phyloP scores from a whole-genome alignment of 1,140 invertebrate species.

The Eupristina koningsbergeri region DNA sequence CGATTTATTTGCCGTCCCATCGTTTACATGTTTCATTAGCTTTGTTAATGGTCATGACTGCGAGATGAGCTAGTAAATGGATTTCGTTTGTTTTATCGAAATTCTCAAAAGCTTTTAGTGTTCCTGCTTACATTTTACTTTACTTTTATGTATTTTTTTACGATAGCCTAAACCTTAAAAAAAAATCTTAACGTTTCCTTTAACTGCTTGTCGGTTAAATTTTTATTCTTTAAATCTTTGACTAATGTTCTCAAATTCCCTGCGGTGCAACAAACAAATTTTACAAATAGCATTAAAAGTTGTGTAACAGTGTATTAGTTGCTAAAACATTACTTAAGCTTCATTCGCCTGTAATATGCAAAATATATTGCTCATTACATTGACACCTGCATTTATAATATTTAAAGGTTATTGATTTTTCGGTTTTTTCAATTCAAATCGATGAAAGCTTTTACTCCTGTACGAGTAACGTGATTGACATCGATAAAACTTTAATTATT shows the following conservation, averaged over 20 bases:
- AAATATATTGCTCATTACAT: too few species aligned
- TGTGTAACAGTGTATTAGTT: too few species aligned
- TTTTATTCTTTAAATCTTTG: background rate
- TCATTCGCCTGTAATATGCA: too few species aligned
- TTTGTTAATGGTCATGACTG: background rate
- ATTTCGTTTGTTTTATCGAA: background rate
- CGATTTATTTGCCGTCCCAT: background rate
- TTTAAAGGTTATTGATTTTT: too few species aligned
- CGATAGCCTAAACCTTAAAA: background rate
- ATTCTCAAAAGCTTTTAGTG: background rate
- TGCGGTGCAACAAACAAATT: background rate
- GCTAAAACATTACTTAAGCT: too few species aligned
- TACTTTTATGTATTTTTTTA: background rate
- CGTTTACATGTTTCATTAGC: slow-evolving; percentile 37
- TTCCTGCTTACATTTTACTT: background rate
- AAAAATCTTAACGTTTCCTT: background rate
- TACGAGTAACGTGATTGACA: too few species aligned
- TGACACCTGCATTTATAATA: too few species aligned
- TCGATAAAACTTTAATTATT: too few species aligned
- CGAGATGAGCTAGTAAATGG: background rate
- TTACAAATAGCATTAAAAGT: background rate
- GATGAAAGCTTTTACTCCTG: too few species aligned
- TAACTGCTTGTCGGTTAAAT: background rate
- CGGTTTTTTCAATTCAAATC: too few species aligned
- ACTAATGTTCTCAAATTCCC: background rate